Evolutionary conservation across 2,888 invertebrate species (phyloP), one percentile per base, ranked within the genome.

Genomic region (Altica lythri): DNA sequence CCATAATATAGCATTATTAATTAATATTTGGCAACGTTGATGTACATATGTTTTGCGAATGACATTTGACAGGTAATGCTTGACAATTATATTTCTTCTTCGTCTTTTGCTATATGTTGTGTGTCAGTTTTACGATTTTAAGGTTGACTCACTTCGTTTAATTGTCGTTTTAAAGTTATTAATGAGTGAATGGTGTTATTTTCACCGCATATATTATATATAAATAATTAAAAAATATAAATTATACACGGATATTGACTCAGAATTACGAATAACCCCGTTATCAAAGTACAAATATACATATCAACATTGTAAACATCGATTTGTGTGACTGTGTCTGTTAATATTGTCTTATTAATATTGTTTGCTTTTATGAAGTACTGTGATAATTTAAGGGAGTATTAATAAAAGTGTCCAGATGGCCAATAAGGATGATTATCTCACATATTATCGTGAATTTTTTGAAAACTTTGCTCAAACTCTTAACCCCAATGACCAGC

Each of bases 391-490:
- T 46, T 42, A 47, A 9, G 18, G 16, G 25, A 35, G 29, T 48
- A 42, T 25, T 50, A 47, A 34, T 17, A 18, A 13, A 13, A 18
- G 34, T 25, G 45, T 35, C 49, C 44, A 55, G 44, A 75, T 75
- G 75, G 73, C 73, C 48, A 82, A 83, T 72, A 82, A 85, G 68
- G 85, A 86, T 68, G 86, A 86, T 74, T 86, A 88, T 77, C 79
- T 88, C 72, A 83, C 82, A 46, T 79, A 80, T 35, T 89, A 88
- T 72, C 81, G 86, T 60, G 80, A 83, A 68, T 89, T 89, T 78
- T 87, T 89, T 71, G 85, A 86, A 68, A 80, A 83, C 71, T 88
- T 89, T 75, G 83, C 85, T 62, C 80, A 83, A 55, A 84, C 82
- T 49, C 82, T 87, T 42, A 83, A 88, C 67, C 85, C 85, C 1